Percentiles rank a stretch among this genome's conserved stretches.
phyloP scores from a whole-genome alignment of 2,888 invertebrate genomes.

The Stenoptilia bipunctidactyla region DNA sequence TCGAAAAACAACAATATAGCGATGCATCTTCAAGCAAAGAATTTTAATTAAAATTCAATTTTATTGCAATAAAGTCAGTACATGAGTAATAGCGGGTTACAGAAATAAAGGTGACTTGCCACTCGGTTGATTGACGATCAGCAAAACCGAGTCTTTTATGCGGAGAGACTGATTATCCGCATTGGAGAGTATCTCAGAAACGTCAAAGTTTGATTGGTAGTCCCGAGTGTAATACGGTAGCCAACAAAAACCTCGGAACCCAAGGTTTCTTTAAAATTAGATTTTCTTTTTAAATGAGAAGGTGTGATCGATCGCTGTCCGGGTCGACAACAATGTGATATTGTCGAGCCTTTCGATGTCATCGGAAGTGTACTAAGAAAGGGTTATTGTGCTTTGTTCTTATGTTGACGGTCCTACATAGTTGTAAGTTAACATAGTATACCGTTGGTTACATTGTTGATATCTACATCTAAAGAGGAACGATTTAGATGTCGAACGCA shows the following conservation, averaged over 20 bases:
- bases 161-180: conserved; percentile 49
- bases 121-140: conserved; percentile 51
- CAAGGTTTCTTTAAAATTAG: conserved; percentile 29
- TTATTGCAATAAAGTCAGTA: conserved; percentile 34
- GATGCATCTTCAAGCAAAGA: conserved; percentile 25
- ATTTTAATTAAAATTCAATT: conserved; percentile 52
- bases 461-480: no score
- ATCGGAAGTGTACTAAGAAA: background rate
- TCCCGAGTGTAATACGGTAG: conserved; percentile 71
- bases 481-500: no score
- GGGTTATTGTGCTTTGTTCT: no score
- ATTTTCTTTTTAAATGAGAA: conserved; percentile 19
- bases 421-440: no score
- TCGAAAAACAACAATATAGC: background rate
- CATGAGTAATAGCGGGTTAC: conserved; percentile 33
- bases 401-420: no score
- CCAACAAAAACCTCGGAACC: conserved; percentile 25
- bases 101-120: conserved; percentile 21
- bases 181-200: conserved; percentile 45
- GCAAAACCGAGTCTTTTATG: conserved; percentile 31
- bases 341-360: background rate
- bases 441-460: no score
- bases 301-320: conserved; percentile 50
- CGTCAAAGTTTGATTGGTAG: conserved; percentile 64
- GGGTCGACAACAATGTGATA: conserved; percentile 39